phyloP scores from a whole-genome alignment of 2,888 invertebrate species.

The Macrosoma leucophasiata region DNA sequence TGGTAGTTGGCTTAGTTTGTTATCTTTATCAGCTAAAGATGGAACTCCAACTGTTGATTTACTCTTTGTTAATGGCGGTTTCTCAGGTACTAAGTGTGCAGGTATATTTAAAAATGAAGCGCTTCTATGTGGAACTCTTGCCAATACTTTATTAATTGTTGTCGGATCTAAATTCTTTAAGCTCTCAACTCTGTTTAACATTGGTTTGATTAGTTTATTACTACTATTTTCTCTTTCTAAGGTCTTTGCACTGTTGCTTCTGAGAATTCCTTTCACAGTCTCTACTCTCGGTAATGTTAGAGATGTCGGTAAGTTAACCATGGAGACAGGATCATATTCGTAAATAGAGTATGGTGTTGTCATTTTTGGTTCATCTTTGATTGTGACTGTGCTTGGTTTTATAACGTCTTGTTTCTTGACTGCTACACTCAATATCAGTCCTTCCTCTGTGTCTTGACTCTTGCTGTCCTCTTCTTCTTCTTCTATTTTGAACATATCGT shows the following conservation, averaged over 20 bases:
- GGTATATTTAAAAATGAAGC: slow-evolving; percentile 69
- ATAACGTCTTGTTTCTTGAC: slow-evolving; percentile 60
- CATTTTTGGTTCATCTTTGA: slow-evolving; percentile 65
- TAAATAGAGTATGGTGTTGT: slow-evolving; percentile 55
- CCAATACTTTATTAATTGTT: slow-evolving; percentile 58
- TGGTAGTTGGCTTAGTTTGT: slow-evolving; percentile 56
- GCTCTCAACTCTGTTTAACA: slow-evolving; percentile 60
- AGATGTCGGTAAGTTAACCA: slow-evolving; percentile 47
- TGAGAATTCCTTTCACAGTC: slow-evolving; percentile 60
- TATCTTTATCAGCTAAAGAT: slow-evolving; percentile 41
- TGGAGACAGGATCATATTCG: slow-evolving; percentile 57
- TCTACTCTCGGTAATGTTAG: slow-evolving; percentile 58
- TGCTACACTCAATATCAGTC: slow-evolving; percentile 58
- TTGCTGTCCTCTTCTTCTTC: slow-evolving; percentile 60
- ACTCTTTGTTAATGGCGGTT: slow-evolving; percentile 58
- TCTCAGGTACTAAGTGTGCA: slow-evolving; percentile 54
- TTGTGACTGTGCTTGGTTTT: slow-evolving; percentile 62
- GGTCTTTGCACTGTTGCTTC: slow-evolving; percentile 57
- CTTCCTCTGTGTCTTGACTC: slow-evolving; percentile 59
- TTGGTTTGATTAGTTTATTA: slow-evolving; percentile 40
- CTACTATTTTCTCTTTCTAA: slow-evolving; percentile 55
- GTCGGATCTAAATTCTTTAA: slow-evolving; percentile 59
- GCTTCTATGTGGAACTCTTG: slow-evolving; percentile 64
- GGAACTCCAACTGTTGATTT: slow-evolving; percentile 62
- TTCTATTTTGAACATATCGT: slow-evolving; percentile 68